Conservation (phyloP, 2,113 vertebrate genomes). For the Brachirus orientalis region DNA sequence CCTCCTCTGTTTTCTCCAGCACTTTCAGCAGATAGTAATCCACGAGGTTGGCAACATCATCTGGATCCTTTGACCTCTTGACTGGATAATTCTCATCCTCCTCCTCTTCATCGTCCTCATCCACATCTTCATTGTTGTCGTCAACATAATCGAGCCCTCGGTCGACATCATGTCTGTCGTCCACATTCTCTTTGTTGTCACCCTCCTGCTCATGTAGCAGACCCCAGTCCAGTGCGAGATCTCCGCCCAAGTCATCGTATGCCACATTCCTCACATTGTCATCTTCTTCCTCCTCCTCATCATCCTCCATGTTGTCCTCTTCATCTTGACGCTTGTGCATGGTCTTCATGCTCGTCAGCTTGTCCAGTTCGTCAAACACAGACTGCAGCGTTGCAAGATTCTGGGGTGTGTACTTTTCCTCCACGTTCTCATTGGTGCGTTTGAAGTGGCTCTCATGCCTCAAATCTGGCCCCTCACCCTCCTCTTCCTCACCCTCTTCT, state of each 20-base stretch:
- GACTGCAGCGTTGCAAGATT: constrained; percentile 94
- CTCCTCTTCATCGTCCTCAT: constrained; percentile 46
- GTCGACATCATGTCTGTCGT: constrained; percentile 82
- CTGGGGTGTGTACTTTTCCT: constrained; percentile 94
- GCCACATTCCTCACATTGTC: constrained; percentile 85
- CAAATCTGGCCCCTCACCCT: constrained; percentile 2
- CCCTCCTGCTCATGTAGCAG: constrained; percentile 86
- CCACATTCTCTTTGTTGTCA: constrained; percentile 84
- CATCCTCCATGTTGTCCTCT: constrained; percentile 39
- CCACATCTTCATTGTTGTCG: constrained; percentile 68
- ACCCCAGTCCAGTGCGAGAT: constrained; percentile 85
- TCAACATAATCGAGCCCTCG: constrained; percentile 75
- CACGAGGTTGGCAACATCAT: constrained; percentile 86
- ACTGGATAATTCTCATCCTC: constrained; percentile 79
- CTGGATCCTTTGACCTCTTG: constrained; percentile 86
- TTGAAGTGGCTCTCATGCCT: constrained; percentile 87
- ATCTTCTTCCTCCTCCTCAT: constrained; percentile 61
- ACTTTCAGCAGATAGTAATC: constrained; percentile 89
- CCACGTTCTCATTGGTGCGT: constrained; percentile 94
- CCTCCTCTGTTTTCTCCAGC: constrained; percentile 83
- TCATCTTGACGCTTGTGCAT: constrained; percentile 52
- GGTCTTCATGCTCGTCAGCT: constrained; percentile 79
- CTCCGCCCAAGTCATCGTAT: constrained; percentile 87
- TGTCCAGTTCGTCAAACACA: constrained; percentile 93
- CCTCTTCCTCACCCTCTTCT: constrained; percentile 63